Evolutionary conservation across 2,113 vertebrate genomes (phyloP), one percentile per base, ranked within the genome.

Genomic region (Cyphomyrus plagiostoma): DNA sequence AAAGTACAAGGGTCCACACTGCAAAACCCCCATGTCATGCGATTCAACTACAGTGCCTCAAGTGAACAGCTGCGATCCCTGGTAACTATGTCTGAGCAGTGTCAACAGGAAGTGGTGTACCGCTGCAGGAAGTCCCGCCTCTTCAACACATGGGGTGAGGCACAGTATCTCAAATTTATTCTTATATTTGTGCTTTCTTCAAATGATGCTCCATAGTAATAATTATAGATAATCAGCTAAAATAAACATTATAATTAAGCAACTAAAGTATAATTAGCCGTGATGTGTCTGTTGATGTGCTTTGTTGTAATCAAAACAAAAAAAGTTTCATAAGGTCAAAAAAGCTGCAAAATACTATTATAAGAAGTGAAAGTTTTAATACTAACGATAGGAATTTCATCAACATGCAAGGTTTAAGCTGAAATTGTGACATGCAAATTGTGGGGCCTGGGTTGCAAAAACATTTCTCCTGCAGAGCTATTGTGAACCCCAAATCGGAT

Each of bases 61-160:
- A 95, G 93, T 1, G 96, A 96, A 39, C 97, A 98, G 91, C 93
- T 98, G 8, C 95, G 94, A 82, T 95, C 95, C 0, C 13, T 98
- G 93, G 96, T 97, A 0, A 95, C 91, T 46, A 92, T 93, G 1
- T 96, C 97, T 0, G 96, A 97, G 86, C 93, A 97, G 91, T 98
- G 97, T 0, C 97, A 98, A 86, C 97, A 98, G 90, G 96, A 98
- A 90, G 94, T 96, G 49, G 90, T 94, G 23, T 98, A 97, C 91
- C 93, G 94, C 89, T 98, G 97, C 92, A 96, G 91, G 90, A 96
- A 92, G 86, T 97, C 97, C 23, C 96, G 96, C 66, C 94, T 98
- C 42, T 94, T 97, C 80, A 97, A 97, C 92, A 96, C 96, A 0
- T 96, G 96, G 0, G 97, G 97, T 98, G 93, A 95, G 96, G 86